A percentile compares a stretch with the other conserved stretches of the same genome.
Conservation (phyloP, 2,888 invertebrate species). For the Osedax fenrisi region DNA sequence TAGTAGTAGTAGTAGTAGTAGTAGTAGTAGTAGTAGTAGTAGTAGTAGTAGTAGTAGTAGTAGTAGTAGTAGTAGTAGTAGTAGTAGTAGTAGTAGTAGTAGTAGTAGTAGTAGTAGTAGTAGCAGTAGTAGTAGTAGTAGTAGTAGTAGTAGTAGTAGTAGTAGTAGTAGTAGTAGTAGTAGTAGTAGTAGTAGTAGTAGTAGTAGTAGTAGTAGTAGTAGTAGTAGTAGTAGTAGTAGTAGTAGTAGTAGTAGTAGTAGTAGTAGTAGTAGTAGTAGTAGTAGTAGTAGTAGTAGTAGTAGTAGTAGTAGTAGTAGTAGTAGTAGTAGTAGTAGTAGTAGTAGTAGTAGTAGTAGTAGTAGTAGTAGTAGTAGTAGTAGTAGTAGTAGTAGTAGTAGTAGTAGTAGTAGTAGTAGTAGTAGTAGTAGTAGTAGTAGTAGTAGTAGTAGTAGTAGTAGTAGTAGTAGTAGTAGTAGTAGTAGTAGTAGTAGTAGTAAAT, state of each 20-base stretch:
- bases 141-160: constrained; percentile 22
- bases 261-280: constrained; percentile 19
- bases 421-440: no score
- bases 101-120: constrained; percentile 14
- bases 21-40: constrained; percentile 20
- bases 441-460: no score
- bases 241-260: constrained; percentile 18
- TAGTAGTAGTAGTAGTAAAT: no score
- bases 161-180: constrained; percentile 20
- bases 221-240: constrained; percentile 21
- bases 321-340: not conserved
- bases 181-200: constrained; percentile 22
- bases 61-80: constrained; percentile 17
- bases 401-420: no score
- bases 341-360: no score
- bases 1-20: constrained; percentile 21
- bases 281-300: constrained; percentile 16
- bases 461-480: no score
- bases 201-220: constrained; percentile 18
- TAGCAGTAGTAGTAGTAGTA: constrained; percentile 19
- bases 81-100: not conserved
- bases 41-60: constrained; percentile 21
- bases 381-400: no score
- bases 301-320: constrained; percentile 12
- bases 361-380: no score